These are phyloP conservation scores for Acrossocheilus wenchowensis DNA, from an alignment of 2,797 vertebrate genomes.

Conservation along the genomic window DNA sequence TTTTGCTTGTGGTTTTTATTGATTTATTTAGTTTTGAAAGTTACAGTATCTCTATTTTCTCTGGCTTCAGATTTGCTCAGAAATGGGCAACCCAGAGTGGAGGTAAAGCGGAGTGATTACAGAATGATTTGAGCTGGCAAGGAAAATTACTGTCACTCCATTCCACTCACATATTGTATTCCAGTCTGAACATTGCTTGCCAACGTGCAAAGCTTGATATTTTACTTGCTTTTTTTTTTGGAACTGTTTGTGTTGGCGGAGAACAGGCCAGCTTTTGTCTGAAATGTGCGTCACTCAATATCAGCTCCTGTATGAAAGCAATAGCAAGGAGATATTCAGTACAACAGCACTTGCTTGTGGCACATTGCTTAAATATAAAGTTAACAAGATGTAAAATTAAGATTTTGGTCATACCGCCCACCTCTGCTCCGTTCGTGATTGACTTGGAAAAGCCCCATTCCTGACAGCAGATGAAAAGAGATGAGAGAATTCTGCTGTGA, in stretches of 20 bases:
- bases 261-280: neutral
- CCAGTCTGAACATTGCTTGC: neutral
- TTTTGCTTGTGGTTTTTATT: neutral
- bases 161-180: conserved; percentile 15
- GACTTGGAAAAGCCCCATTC: conserved; percentile 30
- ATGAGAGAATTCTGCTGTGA: conserved; percentile 33
- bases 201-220: neutral
- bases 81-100: neutral
- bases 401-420: neutral
- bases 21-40: conserved; percentile 1
- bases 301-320: neutral
- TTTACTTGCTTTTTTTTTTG: neutral
- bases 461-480: conserved; percentile 44
- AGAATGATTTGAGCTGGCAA: neutral
- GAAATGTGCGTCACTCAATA: neutral
- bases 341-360: neutral
- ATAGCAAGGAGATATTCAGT: neutral
- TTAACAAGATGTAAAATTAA: neutral
- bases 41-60: neutral
- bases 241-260: neutral
- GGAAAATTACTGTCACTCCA: conserved; percentile 25
- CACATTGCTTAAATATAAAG: neutral
- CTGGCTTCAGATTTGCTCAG: neutral
- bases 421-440: conserved; percentile 1
- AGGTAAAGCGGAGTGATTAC: neutral